Percentiles rank a stretch among this genome's conserved stretches.
Evolutionary conservation across 1,140 invertebrate genomes (phyloP).

Genomic region (Streblospio benedicti): DNA sequence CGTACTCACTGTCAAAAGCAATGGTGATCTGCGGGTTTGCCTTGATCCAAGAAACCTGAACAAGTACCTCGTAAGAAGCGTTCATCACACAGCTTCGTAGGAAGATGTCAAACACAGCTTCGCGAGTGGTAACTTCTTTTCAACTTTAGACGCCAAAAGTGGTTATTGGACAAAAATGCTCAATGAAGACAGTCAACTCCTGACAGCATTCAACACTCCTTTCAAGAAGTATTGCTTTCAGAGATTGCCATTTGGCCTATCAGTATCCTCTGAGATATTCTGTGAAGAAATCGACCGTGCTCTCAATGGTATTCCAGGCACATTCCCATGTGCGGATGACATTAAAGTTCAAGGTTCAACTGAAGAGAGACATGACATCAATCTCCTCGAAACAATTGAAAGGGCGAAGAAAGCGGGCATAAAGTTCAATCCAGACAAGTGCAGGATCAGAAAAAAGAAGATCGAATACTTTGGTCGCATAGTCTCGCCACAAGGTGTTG

Average conservation of each 20-base stretch:
- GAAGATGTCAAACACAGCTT: no score
- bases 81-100: no score
- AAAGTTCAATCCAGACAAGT: slow-evolving; percentile 39
- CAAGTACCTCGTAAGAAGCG: no score
- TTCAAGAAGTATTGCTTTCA: slow-evolving; percentile 21
- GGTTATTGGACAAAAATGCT: slow-evolving; percentile 23
- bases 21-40: slow-evolving; percentile 1
- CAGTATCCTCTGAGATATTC: slow-evolving; percentile 30
- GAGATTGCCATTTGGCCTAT: slow-evolving; percentile 22
- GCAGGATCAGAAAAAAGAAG: background rate
- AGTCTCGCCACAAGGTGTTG: background rate
- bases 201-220: slow-evolving; percentile 23
- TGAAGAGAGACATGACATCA: slow-evolving; percentile 4
- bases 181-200: slow-evolving; percentile 20
- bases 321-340: slow-evolving; percentile 39
- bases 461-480: slow-evolving; percentile 1
- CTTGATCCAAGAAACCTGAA: background rate
- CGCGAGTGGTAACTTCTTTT: no score
- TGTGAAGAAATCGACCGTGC: slow-evolving; percentile 28
- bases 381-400: slow-evolving; percentile 27
- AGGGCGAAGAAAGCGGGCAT: slow-evolving; percentile 33
- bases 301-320: slow-evolving; percentile 33
- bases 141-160: slow-evolving; percentile 19
- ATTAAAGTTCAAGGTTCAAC: background rate
- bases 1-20: background rate